Evolutionary conservation across 2,888 invertebrate species (phyloP).

Genomic region (Polietes domitor): DNA sequence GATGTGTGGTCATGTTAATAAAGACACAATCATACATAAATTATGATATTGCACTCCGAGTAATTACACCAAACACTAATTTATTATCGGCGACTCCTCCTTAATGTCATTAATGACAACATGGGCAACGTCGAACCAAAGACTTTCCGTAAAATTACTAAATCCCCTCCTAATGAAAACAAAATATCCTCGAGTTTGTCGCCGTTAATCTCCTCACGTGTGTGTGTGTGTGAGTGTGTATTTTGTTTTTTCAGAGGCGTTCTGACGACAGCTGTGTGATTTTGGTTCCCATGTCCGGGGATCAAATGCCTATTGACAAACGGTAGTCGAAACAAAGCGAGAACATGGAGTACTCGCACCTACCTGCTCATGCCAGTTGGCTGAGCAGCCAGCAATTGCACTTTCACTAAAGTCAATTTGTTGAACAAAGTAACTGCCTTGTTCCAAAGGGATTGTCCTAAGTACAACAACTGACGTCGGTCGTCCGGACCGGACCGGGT

Average conservation of each 20-base stretch:
- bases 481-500: neutral
- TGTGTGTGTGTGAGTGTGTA: neutral
- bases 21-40: constrained; percentile 62
- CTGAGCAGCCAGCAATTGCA: constrained; percentile 54
- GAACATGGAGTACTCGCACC: neutral
- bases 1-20: constrained; percentile 39
- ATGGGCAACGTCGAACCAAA: neutral
- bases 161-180: neutral
- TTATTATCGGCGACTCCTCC: constrained; percentile 42
- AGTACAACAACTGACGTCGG: neutral
- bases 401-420: constrained; percentile 59
- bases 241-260: constrained; percentile 35
- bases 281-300: constrained; percentile 28
- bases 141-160: neutral
- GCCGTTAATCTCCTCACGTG: neutral
- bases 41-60: constrained; percentile 52
- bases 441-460: constrained; percentile 40
- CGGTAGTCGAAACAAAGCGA: neutral
- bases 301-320: constrained; percentile 17
- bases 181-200: neutral
- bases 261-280: constrained; percentile 53
- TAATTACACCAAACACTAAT: constrained; percentile 62
- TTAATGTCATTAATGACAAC: constrained; percentile 28
- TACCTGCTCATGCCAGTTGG: constrained; percentile 55
- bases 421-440: constrained; percentile 49